Base-by-base conservation (phyloP, 2,113 vertebrate species). In the Sisor rabdophorus region DNA sequence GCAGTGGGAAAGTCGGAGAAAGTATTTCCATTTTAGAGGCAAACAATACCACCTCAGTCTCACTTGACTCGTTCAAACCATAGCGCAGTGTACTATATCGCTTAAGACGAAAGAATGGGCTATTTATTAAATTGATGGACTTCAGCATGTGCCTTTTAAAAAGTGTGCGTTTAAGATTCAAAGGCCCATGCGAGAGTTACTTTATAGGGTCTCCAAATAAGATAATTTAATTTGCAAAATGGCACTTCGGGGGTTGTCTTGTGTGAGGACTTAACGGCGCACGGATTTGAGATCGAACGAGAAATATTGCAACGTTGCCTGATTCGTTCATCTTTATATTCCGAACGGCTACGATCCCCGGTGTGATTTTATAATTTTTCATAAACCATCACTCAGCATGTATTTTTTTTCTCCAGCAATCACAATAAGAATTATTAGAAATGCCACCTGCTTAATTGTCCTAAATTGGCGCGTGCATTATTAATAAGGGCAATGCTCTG, bases 361-460 rank as follows among this genome's bases (percentile, higher is more conserved):
- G 28, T 64, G 60, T 64, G 19, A 40, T 63, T 58, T 55, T 47
- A 28, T n/a, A 36, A 53, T 79, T 50, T 78, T 59, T 69, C 61
- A 69, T 50, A 52, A 75, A 59, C 11, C 26, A 58, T 58, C 61
- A 22, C 40, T 13, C 12, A n/a, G n/a, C n/a, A n/a, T n/a, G n/a
- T n/a, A n/a, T n/a, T n/a, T 87, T 86, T 76, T 90, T 86, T 87
- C 80, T 81, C 80, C 11, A 81, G 80, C 76, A 89, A 77, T 85
- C 87, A 87, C 88, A 85, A 87, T 73, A 44, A 89, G 89, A 89
- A 72, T 53, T 54, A 69, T 71, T 71, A 90, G 87, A 87, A 88
- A 89, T 95, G 93, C 96, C 94, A 96, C 95, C 94, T 94, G 94
- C 92, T 91, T 96, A 93, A 95, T 95, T 93, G 87, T 89, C 82